Conservation (phyloP, 1,140 invertebrate genomes). For the Drosophila parabipectinata region DNA sequence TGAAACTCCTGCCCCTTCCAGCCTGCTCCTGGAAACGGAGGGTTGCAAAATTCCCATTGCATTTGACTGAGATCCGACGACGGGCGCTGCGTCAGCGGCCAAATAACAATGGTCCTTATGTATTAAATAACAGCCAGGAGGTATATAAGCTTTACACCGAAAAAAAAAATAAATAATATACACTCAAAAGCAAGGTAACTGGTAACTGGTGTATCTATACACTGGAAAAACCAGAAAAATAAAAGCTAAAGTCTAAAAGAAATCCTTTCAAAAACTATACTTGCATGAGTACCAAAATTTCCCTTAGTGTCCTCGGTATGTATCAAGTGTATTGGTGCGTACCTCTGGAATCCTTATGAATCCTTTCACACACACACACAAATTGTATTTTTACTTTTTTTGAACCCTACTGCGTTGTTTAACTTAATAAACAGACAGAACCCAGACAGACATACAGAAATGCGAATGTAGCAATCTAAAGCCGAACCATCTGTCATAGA, state of each 20-base stretch:
- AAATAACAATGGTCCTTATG: conserved; percentile 80
- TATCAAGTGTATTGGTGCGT: conserved; percentile 50
- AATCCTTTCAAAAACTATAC: background rate
- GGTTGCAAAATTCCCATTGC: conserved; percentile 77
- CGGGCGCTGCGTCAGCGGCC: conserved; percentile 58
- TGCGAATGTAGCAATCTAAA: conserved; percentile 45
- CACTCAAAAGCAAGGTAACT: background rate
- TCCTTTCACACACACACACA: conserved; percentile 59
- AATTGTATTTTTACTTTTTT: conserved; percentile 32
- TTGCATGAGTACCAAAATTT: conserved; percentile 1
- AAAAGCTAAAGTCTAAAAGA: background rate
- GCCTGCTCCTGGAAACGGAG: conserved; percentile 52
- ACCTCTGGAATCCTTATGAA: conserved; percentile 77
- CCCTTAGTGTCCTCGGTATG: conserved; percentile 15
- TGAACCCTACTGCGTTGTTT: conserved; percentile 58
- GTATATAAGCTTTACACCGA: conserved; percentile 41
- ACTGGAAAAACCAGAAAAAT: background rate
- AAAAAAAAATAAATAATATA: background rate
- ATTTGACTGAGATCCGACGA: conserved; percentile 63
- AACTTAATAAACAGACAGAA: conserved; percentile 69
- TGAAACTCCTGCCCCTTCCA: conserved; percentile 20
- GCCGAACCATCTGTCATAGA: conserved; percentile 75
- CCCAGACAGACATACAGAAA: conserved; percentile 26
- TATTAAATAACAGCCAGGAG: conserved; percentile 67
- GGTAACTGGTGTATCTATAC: background rate